A percentile compares a stretch with the other conserved stretches of the same genome.
Evolutionary conservation across 2,113 vertebrate species (phyloP).

Genomic region (Triplophysa rosa): DNA sequence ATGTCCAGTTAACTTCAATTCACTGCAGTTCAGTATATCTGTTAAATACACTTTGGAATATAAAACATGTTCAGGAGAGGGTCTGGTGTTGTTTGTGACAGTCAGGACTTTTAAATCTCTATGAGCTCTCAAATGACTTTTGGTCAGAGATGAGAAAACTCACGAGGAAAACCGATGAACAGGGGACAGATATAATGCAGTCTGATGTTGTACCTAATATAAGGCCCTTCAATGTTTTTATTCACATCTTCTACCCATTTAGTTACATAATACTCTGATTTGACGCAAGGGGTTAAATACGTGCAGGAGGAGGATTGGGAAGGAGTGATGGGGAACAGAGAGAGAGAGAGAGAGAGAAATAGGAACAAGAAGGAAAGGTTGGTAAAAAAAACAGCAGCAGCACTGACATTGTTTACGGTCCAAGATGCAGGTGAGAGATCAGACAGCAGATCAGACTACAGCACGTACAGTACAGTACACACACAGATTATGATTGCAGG

Average conservation of each 20-base stretch:
- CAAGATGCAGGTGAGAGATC: constrained; percentile 79
- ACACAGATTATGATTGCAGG: constrained; percentile 1
- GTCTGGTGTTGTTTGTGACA: no score
- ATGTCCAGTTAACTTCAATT: background rate
- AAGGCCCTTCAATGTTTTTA: constrained; percentile 99
- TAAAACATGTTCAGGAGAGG: no score
- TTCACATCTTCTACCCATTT: constrained; percentile 99
- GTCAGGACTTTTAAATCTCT: no score
- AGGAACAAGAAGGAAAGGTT: constrained; percentile 69
- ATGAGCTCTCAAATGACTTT: background rate
- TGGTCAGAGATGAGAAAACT: background rate
- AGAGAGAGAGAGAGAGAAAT: constrained; percentile 71
- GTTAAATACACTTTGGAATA: background rate
- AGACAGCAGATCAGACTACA: constrained; percentile 36
- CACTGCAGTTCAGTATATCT: background rate
- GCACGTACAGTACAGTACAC: background rate
- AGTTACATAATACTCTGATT: constrained; percentile 99
- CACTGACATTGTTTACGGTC: constrained; percentile 80
- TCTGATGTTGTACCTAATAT: constrained; percentile 95
- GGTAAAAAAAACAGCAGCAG: constrained; percentile 92
- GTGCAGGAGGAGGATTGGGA: constrained; percentile 81
- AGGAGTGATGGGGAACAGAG: constrained; percentile 82
- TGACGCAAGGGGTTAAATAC: constrained; percentile 99
- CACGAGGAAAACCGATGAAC: constrained; percentile 45
- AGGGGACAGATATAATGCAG: constrained; percentile 74